Conservation (phyloP, 2,113 vertebrate genomes). For the Hypanus sabinus region DNA sequence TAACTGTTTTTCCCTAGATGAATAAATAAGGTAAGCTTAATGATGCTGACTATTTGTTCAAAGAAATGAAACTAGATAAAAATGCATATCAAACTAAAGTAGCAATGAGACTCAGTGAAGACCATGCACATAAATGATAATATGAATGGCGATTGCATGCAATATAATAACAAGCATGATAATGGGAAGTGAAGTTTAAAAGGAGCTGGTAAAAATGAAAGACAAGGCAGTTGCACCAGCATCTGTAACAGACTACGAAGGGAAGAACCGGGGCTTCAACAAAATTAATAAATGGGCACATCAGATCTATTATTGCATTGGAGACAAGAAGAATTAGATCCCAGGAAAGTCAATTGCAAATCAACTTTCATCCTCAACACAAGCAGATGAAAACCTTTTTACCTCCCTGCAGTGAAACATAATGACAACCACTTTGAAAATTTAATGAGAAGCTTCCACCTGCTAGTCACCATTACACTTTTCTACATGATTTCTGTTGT, state of each 20-base stretch:
- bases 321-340: background rate
- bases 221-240: background rate
- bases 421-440: too few relatives aligned
- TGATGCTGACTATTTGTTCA: too few relatives aligned
- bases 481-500: too few relatives aligned
- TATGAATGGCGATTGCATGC: background rate
- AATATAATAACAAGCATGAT: background rate
- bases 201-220: background rate
- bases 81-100: background rate
- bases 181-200: background rate
- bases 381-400: too few relatives aligned
- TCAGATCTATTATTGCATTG: too few relatives aligned
- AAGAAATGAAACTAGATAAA: background rate
- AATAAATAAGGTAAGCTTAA: background rate
- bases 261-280: too few relatives aligned
- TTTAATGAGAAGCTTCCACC: too few relatives aligned
- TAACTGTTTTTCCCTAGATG: background rate
- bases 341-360: too few relatives aligned
- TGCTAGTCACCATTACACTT: too few relatives aligned
- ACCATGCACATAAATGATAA: background rate
- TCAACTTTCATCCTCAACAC: too few relatives aligned
- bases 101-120: background rate
- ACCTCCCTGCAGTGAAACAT: too few relatives aligned
- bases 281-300: too few relatives aligned
- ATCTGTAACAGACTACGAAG: background rate